Conservation (phyloP, 2,888 invertebrate species). For the Dichetophora obliterata region DNA sequence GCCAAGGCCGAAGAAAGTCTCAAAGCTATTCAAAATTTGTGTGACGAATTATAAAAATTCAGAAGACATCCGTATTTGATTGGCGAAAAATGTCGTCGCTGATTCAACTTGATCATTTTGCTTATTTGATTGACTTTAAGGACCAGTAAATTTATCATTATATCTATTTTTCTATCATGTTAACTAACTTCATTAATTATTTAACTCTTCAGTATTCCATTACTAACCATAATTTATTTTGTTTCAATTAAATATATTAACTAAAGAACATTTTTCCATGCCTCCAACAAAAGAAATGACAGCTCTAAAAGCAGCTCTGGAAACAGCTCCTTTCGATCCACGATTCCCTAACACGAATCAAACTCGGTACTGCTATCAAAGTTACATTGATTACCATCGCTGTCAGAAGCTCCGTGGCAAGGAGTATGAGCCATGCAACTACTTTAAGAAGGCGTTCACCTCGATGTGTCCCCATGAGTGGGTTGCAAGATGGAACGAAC, state of each 20-base stretch:
- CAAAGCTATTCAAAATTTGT: not conserved
- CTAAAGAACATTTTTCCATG: conserved; percentile 56
- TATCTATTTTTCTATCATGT: not conserved
- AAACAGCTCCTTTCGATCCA: conserved; percentile 92
- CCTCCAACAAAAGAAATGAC: conserved; percentile 56
- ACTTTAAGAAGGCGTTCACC: conserved; percentile 86
- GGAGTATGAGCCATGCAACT: conserved; percentile 88
- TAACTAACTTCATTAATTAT: not conserved
- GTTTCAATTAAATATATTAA: conserved; percentile 23
- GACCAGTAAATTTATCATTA: not conserved
- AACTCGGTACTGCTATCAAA: conserved; percentile 94
- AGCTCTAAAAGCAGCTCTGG: too few species aligned
- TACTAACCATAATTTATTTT: conserved; percentile 12
- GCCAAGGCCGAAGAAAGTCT: not conserved
- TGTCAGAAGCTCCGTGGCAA: conserved; percentile 92
- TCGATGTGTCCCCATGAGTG: conserved; percentile 89
- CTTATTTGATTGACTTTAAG: too few species aligned
- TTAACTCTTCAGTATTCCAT: not conserved
- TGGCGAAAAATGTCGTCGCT: not conserved
- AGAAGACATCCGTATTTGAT: too few species aligned
- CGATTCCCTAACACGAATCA: conserved; percentile 97
- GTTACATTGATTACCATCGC: conserved; percentile 92
- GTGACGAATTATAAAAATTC: not conserved
- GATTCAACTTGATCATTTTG: not conserved
- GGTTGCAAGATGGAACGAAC: conserved; percentile 90